These are phyloP conservation scores for Tuberolachnus salignus DNA, from an alignment of 2,888 invertebrate species.

Conservation along the genomic window DNA sequence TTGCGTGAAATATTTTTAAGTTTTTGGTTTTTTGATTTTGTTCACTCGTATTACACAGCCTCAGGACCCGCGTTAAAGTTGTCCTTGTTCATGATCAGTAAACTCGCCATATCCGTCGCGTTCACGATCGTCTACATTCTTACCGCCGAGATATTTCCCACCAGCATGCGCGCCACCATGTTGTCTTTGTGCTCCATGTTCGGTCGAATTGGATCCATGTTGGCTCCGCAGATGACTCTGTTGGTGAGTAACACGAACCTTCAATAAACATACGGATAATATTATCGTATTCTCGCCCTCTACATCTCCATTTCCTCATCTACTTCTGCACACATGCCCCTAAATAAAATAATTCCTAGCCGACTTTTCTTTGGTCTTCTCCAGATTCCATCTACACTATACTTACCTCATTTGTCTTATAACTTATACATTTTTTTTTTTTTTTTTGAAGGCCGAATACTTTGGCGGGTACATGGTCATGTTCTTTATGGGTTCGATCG, in stretches of 20 bases:
- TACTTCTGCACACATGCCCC: too few species aligned
- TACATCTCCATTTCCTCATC: too few species aligned
- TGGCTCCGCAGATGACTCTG: constrained; percentile 61
- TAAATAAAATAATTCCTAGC: too few species aligned
- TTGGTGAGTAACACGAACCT: constrained; percentile 59
- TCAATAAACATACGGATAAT: too few species aligned
- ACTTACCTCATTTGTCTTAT: too few species aligned
- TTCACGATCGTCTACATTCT: constrained; percentile 63
- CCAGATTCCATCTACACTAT: too few species aligned
- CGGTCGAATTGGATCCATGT: constrained; percentile 61
- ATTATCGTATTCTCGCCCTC: too few species aligned
- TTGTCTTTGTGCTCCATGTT: constrained; percentile 61
- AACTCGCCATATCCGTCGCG: constrained; percentile 63
- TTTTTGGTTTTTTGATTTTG: constrained; percentile 1
- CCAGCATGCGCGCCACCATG: constrained; percentile 60
- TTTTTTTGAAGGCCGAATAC: constrained; percentile 56
- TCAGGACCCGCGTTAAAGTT: constrained; percentile 60
- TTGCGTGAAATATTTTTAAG: neutral
- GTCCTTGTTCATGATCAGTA: constrained; percentile 62
- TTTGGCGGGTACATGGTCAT: constrained; percentile 64
- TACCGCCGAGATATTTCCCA: constrained; percentile 64
- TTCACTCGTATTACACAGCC: constrained; percentile 33
- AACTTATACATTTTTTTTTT: too few species aligned
- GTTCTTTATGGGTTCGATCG: constrained; percentile 70
- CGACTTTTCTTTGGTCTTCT: too few species aligned